phyloP scores from a whole-genome alignment of 1,140 invertebrate species.

The Charaxes varanes region DNA sequence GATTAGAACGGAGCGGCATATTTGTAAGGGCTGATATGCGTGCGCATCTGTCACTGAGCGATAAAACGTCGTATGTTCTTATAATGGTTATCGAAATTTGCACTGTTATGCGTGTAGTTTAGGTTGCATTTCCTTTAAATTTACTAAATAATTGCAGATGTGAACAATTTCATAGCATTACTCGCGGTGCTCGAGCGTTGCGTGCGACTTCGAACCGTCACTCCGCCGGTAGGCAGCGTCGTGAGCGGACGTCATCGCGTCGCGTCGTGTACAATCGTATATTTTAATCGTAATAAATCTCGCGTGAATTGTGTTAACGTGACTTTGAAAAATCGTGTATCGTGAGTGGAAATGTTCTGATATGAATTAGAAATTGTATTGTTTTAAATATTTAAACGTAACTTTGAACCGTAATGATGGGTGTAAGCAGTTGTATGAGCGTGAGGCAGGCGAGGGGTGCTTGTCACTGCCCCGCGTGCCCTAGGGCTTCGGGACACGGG shows the following conservation, averaged over 20 bases:
- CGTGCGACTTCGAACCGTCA: constrained; percentile 23
- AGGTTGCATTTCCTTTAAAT: too few relatives aligned
- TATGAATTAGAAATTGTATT: constrained; percentile 31
- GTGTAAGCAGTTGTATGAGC: constrained; percentile 62
- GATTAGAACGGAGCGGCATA: too few relatives aligned
- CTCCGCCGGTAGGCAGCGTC: constrained; percentile 49
- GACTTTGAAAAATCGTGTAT: constrained; percentile 23
- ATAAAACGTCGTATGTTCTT: too few relatives aligned
- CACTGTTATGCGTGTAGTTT: too few relatives aligned
- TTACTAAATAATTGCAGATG: constrained; percentile 8
- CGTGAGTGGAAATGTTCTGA: constrained; percentile 25
- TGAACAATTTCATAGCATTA: neutral
- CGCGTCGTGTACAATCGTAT: constrained; percentile 11
- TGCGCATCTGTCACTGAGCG: constrained; percentile 20
- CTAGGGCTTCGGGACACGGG: constrained; percentile 52
- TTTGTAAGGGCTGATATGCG: constrained; percentile 22
- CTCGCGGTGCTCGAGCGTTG: constrained; percentile 3
- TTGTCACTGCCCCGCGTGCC: constrained; percentile 65
- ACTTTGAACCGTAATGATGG: constrained; percentile 51
- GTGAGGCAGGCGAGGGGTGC: constrained; percentile 53
- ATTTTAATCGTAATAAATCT: constrained; percentile 20
- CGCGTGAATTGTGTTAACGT: constrained; percentile 27
- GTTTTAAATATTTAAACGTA: constrained; percentile 15
- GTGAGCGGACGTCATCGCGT: constrained; percentile 50
- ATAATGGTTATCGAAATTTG: too few relatives aligned